Base-by-base conservation (phyloP, 2,113 vertebrate genomes). In the Tretioscincus oriximinensis region DNA sequence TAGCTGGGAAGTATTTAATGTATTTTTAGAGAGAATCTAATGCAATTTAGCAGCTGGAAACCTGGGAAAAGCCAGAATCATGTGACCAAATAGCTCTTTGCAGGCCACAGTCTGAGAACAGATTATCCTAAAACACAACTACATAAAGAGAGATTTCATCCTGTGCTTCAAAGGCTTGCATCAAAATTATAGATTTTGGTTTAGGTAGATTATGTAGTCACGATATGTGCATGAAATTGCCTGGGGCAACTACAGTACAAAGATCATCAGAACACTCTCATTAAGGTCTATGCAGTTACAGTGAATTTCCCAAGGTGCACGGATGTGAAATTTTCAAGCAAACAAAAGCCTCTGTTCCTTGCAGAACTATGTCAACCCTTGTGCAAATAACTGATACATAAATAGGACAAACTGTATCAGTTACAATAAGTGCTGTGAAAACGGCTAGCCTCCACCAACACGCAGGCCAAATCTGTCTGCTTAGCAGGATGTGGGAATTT, bases 1-100 rank as follows among this genome's bases (percentile, higher is more conserved):
- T 84, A 83, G 64, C 82, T 75, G 65, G 35, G 79, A 79, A 79
- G 71, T 84, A 74, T 61, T 84, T 79, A 80, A 80, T 80, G 77
- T 69, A 80, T 75, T 84, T 84, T 35, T 49, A 67, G 74, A 14
- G 20, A 9, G 28, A 81, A 45, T 74, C 71, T 58, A 73, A 65
- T 72, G 65, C n/a, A 54, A 7, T 21, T 88, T 49, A 31, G 31
- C 77, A 67, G 2, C 5, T 65, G 51, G 29, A 86, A 85, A 10
- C 0, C 77, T 69, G 41, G 1, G 80, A 78, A 35, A 49, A 85
- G 35, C 24, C 77, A 84, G 24, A 77, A 47, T 31, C 74, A 61
- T 58, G 26, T 74, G 66, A 18, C 24, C n/a, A 78, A 28, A 0
- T 45, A 67, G 60, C 14, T 61, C 58, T 86, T 75, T 83, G 47